phyloP scores from a whole-genome alignment of 2,113 vertebrate genomes.

The Eclectus roratus region DNA sequence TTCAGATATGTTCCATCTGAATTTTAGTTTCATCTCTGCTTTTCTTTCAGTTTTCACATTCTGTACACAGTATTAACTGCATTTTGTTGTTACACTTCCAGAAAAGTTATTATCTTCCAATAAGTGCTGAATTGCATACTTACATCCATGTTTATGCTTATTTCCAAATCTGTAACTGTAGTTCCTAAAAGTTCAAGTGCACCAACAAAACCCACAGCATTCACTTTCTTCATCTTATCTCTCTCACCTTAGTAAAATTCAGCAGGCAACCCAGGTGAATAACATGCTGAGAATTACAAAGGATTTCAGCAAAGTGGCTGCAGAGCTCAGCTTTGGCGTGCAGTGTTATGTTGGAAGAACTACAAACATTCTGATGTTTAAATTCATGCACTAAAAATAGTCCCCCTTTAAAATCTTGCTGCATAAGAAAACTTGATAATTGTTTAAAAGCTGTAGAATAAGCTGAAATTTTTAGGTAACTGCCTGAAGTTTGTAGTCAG shows the following conservation, averaged over 20 bases:
- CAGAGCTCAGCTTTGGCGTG: neutral
- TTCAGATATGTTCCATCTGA: neutral
- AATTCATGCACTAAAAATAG: neutral
- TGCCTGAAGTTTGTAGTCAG: neutral
- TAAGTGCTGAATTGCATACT: neutral
- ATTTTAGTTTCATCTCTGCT: neutral
- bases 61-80: neutral
- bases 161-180: slow-evolving; percentile 6
- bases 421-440: neutral
- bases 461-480: neutral
- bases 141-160: neutral
- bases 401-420: neutral
- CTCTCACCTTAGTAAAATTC: neutral
- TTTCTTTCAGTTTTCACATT: neutral
- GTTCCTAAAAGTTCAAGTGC: neutral
- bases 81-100: neutral
- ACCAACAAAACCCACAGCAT: neutral
- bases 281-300: neutral
- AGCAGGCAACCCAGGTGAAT: neutral
- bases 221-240: neutral
- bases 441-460: neutral
- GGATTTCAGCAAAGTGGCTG: neutral
- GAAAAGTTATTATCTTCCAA: neutral
- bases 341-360: neutral
- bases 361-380: neutral